Base-by-base conservation (phyloP, 2,113 vertebrate species). In the Ranitomeya imitator region DNA sequence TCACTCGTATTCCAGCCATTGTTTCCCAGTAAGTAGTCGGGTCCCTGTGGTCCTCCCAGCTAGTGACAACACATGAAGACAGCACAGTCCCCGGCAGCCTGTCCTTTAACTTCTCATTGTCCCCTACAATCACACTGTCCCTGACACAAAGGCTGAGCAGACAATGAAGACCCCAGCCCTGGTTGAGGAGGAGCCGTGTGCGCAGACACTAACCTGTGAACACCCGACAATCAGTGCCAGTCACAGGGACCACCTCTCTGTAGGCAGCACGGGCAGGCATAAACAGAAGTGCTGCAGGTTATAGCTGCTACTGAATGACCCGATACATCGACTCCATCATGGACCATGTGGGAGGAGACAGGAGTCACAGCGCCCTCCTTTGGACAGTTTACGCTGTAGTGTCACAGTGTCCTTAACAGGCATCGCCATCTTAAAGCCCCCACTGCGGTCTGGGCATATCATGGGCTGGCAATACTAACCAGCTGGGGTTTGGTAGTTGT, bases 301-400 rank as follows among this genome's bases (percentile, higher is more conserved):
- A 45, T 54, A 31, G 77, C 77, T 80, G 76, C 19, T 80, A 37
- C 14, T 80, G 63, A 63, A 59, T 80, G 60, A 80, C 77, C 85
- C 85, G 59, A 23, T 45, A 57, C 57, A 63, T 60, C 51, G 55
- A 37, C 86, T 80, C 86, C 86, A 87, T 87, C 86, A 71, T 31
- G 23, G 37, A 87, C 86, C 86, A 87, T 80, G 77, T 69, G 76
- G 86, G 86, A 87, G 86, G 86, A 87, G 86, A 87, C 77, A 80
- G 86, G 11, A 4, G 16, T 31, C n/a, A 19, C 86, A 87, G 86
- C 86, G 86, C 86, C 86, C 77, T 45, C 86, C 7, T 2, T 10
- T 26, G 77, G 77, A 6, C 77, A n/a, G 4, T 2, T 4, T 5
- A 19, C 0, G 52, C n/a, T 37, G 13, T 31, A 37, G 69, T 76